A percentile compares a stretch with the other conserved stretches of the same genome.
Conservation (phyloP, 2,888 invertebrate genomes). For the Junonia oenone region DNA sequence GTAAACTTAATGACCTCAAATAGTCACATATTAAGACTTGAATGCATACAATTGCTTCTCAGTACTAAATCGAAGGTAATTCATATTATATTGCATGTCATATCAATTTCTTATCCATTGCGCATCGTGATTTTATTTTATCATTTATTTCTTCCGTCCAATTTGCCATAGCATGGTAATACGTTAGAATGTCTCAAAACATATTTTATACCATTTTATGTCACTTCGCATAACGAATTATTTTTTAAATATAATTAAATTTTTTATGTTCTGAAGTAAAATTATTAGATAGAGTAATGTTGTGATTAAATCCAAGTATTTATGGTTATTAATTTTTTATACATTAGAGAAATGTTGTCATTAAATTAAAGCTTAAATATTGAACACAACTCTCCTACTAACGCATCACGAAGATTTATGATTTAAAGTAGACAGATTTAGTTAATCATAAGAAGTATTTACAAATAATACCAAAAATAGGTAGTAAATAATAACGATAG, state of each 20-base stretch:
- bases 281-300: neutral
- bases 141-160: conserved; percentile 16
- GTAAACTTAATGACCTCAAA: neutral
- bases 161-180: conserved; percentile 15
- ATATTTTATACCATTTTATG: neutral
- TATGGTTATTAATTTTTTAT: neutral
- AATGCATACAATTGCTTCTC: neutral
- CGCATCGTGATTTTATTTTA: conserved; percentile 41
- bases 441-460: neutral
- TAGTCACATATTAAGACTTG: neutral
- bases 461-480: neutral
- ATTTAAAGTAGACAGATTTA: neutral
- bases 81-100: conserved; percentile 65
- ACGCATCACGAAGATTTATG: conserved; percentile 19
- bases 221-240: conserved; percentile 4
- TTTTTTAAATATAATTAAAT: neutral
- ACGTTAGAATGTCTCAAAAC: conserved; percentile 3
- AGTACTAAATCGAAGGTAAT: conserved; percentile 49
- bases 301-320: neutral
- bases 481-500: neutral
- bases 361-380: neutral
- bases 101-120: conserved; percentile 46
- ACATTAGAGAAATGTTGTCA: neutral
- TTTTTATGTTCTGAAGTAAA: neutral
- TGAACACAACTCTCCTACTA: conserved; percentile 8